Percentiles rank a stretch among this genome's conserved stretches.
These are phyloP conservation scores for Scaptomyza pallida DNA, from an alignment of 1,140 invertebrate species.

Conservation along the genomic window DNA sequence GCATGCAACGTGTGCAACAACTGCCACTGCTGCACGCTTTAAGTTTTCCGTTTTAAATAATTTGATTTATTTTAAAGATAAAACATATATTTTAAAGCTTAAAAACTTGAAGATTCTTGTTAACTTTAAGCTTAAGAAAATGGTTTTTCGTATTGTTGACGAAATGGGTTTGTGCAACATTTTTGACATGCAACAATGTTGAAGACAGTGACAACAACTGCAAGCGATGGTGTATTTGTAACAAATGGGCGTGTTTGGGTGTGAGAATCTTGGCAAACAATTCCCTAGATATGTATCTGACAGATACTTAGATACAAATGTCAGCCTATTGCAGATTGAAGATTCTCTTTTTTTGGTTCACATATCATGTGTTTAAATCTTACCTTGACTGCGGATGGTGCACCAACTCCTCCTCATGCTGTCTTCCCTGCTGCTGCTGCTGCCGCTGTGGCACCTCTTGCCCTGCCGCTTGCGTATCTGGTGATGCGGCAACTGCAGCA, in stretches of 20 bases:
- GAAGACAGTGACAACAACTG: neutral
- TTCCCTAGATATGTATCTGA: neutral
- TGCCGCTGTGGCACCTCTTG: slow-evolving; percentile 27
- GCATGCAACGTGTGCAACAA: slow-evolving; percentile 48
- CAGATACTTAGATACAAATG: neutral
- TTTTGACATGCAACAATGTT: slow-evolving; percentile 41
- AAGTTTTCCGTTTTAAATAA: no score
- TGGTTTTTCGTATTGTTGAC: slow-evolving; percentile 3
- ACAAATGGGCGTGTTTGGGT: slow-evolving; percentile 4
- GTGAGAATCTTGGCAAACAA: slow-evolving; percentile 46
- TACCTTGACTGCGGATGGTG: slow-evolving; percentile 66
- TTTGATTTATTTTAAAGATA: no score
- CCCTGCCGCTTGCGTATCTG: slow-evolving; percentile 25
- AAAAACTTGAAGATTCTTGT: no score
- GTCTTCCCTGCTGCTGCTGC: slow-evolving; percentile 21
- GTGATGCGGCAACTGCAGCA: slow-evolving; percentile 27
- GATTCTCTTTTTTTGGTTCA: neutral
- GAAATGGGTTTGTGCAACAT: slow-evolving; percentile 36
- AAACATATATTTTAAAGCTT: no score
- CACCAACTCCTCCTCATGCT: slow-evolving; percentile 23
- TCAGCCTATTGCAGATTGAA: neutral
- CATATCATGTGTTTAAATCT: slow-evolving; percentile 22
- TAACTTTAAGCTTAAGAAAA: no score
- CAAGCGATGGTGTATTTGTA: slow-evolving; percentile 1
- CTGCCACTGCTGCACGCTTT: slow-evolving; percentile 1